Evolutionary conservation across 2,888 invertebrate genomes (phyloP), one percentile per base, ranked within the genome.

Genomic region (Eristalis pertinax): DNA sequence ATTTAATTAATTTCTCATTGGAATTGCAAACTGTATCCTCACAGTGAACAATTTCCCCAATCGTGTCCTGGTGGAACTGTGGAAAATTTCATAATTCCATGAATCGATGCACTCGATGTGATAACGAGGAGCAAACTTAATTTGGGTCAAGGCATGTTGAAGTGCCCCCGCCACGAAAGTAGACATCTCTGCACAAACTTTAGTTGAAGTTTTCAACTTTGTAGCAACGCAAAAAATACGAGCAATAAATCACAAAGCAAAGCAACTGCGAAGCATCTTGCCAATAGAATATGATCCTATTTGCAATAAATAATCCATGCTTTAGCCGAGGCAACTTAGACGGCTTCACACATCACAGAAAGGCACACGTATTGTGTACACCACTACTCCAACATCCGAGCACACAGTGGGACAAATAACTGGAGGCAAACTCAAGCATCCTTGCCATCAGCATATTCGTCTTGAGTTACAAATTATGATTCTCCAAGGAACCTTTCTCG

Each of bases 401-500:
- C 8, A 19, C 50, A 50, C 19, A 50, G 19, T 50, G 5, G 50
- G 8, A 50, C 50, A 50, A 50, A 50, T 19, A 50, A 19, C 50
- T 50, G 8, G 50, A 50, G 50, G 50, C 50, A 19, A 19, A 19
- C 50, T n/a, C 19, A 19, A 8, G 50, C 19, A 50, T 50, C 50
- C 50, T 50, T 8, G 50, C 50, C 50, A 50, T 50, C 50, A 50
- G 50, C 19, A 19, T 19, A 19, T 50, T 19, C 50, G 8, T 19
- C 50, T 50, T 50, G 4, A 7, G 19, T 50, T 50, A 50, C 50
- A 50, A 50, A 50, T 50, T 50, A 50, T 60, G 24, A 60, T 60
- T 60, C 60, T 60, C 60, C 5, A 60, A 60, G 60, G 60, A 60
- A 26, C 50, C 50, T 50, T 60, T 60, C 26, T 60, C 60, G 60